Evolutionary conservation across 2,113 vertebrate species (phyloP).

Genomic region (Seriola rivoliana): DNA sequence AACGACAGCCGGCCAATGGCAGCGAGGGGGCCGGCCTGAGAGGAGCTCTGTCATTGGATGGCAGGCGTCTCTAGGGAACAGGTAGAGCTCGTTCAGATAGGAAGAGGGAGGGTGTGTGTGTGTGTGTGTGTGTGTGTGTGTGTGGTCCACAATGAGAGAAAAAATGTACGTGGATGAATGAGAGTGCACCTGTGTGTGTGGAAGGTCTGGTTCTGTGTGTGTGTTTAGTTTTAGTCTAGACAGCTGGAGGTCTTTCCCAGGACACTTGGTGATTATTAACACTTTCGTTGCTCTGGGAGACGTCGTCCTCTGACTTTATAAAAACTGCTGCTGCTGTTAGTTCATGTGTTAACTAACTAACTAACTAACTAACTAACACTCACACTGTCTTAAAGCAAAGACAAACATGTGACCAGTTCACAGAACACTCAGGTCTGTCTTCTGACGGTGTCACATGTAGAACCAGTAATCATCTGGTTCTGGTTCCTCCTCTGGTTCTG

Average conservation of each 20-base stretch:
- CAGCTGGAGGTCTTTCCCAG: conserved; percentile 72
- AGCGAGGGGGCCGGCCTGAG: conserved; percentile 11
- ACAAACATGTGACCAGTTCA: too few relatives aligned
- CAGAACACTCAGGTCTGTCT: too few relatives aligned
- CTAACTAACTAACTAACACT: too few relatives aligned
- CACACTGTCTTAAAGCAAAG: too few relatives aligned
- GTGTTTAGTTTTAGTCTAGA: conserved; percentile 73
- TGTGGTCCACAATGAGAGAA: conserved; percentile 57
- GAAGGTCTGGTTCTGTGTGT: conserved; percentile 34
- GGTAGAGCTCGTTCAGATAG: conserved; percentile 65
- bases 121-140: conserved; percentile 28
- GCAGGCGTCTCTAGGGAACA: conserved; percentile 74
- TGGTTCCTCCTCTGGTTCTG: too few relatives aligned
- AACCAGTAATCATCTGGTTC: too few relatives aligned
- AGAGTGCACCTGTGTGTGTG: conserved; percentile 46
- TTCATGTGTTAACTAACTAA: too few relatives aligned
- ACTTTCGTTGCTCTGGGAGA: conserved; percentile 26
- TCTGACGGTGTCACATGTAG: too few relatives aligned
- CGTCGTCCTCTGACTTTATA: background rate
- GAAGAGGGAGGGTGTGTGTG: conserved; percentile 40
- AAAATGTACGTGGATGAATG: conserved; percentile 19
- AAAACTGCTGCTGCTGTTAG: too few relatives aligned
- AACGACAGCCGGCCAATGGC: conserved; percentile 45
- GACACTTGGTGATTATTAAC: conserved; percentile 42
- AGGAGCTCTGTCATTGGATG: conserved; percentile 72